Percentiles rank a stretch among this genome's conserved stretches.
phyloP scores from a whole-genome alignment of 2,113 vertebrate genomes.

The Orycteropus afer region DNA sequence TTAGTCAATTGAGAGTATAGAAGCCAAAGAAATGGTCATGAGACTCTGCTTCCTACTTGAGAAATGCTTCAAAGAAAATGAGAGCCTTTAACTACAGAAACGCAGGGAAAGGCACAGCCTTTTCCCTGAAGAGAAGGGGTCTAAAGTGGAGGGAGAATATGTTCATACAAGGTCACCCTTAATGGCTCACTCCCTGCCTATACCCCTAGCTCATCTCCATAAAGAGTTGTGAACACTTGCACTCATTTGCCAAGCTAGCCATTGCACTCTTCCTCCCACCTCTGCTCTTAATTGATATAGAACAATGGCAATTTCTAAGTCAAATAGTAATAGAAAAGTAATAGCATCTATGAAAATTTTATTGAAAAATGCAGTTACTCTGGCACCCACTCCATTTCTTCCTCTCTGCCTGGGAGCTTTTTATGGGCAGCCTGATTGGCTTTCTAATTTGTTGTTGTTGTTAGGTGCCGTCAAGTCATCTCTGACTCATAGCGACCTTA shows the following conservation, averaged over 20 bases:
- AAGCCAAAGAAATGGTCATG: not conserved
- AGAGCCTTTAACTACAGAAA: not conserved
- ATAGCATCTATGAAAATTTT: slow-evolving; percentile 39
- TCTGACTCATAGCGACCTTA: no score
- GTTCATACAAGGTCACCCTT: not conserved
- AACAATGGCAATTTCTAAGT: slow-evolving; percentile 33
- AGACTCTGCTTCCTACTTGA: not conserved
- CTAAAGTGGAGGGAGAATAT: not conserved
- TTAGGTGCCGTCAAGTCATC: no score
- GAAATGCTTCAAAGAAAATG: not conserved
- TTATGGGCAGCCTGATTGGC: not conserved
- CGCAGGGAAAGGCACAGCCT: not conserved
- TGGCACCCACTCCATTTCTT: slow-evolving; percentile 25
- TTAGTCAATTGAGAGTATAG: not conserved
- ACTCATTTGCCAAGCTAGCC: not conserved
- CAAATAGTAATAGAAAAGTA: slow-evolving; percentile 38
- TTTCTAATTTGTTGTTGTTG: slow-evolving; percentile 46
- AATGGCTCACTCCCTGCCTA: not conserved
- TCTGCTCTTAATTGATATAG: not conserved
- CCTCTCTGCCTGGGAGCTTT: not conserved
- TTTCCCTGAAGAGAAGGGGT: not conserved
- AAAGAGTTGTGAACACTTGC: not conserved
- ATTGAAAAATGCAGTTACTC: slow-evolving; percentile 43
- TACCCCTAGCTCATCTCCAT: not conserved
- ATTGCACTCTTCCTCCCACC: not conserved